Conservation (phyloP, 2,113 vertebrate species). For the Brachypodius melanocephalos region DNA sequence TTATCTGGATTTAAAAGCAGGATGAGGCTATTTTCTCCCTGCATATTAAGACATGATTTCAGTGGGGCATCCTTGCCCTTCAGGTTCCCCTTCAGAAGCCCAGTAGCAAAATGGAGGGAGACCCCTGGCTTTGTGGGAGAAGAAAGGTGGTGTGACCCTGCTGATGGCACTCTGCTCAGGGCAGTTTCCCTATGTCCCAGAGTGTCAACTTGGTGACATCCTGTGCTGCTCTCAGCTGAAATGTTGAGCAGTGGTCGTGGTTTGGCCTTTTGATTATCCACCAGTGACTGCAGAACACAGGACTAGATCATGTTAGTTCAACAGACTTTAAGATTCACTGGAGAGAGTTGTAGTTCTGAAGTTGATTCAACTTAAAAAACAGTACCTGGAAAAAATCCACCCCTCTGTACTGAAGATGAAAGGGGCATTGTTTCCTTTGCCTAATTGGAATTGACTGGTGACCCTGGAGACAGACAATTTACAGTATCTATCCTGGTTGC, state of each 20-base stretch:
- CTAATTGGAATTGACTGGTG: neutral
- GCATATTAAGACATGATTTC: neutral
- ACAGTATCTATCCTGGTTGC: neutral
- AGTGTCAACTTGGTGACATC: rapidly evolving
- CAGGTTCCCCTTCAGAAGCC: neutral
- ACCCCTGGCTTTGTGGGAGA: neutral
- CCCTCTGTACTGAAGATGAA: neutral
- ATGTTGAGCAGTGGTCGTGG: neutral
- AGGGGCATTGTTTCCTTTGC: neutral
- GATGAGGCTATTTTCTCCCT: neutral
- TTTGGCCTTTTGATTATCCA: neutral
- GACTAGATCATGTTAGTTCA: neutral
- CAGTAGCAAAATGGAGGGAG: neutral
- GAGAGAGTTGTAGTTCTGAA: neutral
- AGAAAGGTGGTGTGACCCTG: neutral
- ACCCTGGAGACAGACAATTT: neutral
- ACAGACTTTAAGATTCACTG: neutral
- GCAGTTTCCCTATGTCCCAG: neutral
- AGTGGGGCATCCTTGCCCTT: neutral
- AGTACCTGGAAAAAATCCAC: neutral
- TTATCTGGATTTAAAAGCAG: neutral
- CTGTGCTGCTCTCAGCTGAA: neutral
- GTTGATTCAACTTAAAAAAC: neutral
- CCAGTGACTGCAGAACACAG: neutral
- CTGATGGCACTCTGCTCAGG: neutral